These are phyloP conservation scores for Periparus ater DNA, from an alignment of 2,797 vertebrate species.

Conservation along the genomic window DNA sequence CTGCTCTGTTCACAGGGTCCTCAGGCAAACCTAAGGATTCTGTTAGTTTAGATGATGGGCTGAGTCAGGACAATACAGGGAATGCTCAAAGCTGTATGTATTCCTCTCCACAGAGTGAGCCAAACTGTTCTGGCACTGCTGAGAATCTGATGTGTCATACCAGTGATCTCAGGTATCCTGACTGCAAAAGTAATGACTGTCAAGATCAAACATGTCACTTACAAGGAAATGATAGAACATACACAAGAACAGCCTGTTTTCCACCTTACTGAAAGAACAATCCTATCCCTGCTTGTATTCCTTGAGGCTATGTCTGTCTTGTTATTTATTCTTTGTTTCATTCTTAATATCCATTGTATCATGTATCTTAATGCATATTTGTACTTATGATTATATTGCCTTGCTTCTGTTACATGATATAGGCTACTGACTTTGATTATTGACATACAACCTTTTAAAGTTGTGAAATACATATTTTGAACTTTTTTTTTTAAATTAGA, in stretches of 20 bases:
- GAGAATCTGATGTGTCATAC: background rate
- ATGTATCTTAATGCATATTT: background rate
- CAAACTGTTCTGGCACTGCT: background rate
- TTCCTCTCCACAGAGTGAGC: background rate
- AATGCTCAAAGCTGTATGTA: background rate
- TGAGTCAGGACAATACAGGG: background rate
- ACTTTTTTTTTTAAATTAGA: background rate
- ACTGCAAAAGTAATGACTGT: background rate
- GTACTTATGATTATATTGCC: background rate
- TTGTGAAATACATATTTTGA: background rate
- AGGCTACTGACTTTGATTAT: background rate
- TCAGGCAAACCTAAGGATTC: background rate
- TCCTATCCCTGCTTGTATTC: background rate
- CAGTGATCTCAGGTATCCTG: background rate
- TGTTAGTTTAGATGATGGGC: background rate
- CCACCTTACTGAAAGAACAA: background rate
- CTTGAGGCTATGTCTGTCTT: constrained; percentile 14
- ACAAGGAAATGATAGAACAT: background rate
- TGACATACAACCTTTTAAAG: background rate
- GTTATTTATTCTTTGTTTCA: constrained; percentile 7
- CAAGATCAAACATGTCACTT: background rate
- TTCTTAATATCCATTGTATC: background rate
- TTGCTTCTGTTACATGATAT: background rate
- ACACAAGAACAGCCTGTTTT: background rate
- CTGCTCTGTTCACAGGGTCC: background rate